Evolutionary conservation across 2,113 vertebrate genomes (phyloP).

Genomic region (Sterrhoptilus dennistouni): DNA sequence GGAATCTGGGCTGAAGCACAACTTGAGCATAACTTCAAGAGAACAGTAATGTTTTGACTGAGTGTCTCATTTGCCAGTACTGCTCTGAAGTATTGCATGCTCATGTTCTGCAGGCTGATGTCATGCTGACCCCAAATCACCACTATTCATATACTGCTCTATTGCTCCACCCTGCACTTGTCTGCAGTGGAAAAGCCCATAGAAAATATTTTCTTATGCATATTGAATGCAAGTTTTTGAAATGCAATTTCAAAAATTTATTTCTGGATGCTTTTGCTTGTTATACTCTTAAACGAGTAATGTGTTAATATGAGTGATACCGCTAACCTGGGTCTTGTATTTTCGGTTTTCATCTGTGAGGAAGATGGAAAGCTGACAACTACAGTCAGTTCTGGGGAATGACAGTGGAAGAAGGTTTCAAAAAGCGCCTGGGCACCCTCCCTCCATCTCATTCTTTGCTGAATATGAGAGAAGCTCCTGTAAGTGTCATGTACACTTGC

Average conservation of each 20-base stretch:
- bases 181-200: neutral
- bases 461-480: slow-evolving; percentile 69
- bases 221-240: neutral
- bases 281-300: neutral
- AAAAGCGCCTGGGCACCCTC: slow-evolving; percentile 72
- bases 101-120: neutral
- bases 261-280: neutral
- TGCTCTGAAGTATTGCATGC: neutral
- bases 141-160: neutral
- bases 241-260: neutral
- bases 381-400: slow-evolving; percentile 81
- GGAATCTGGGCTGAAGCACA: neutral
- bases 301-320: neutral
- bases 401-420: slow-evolving; percentile 77
- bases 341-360: slow-evolving; percentile 14
- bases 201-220: neutral
- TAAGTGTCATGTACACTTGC: slow-evolving; percentile 26
- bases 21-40: neutral
- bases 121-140: neutral
- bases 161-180: neutral
- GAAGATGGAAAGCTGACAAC: slow-evolving; percentile 78
- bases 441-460: slow-evolving; percentile 70
- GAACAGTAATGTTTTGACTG: neutral
- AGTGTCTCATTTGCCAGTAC: neutral
- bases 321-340: neutral